Conservation (phyloP, 2,797 vertebrate species). For the Hypotaenidia okinawae region DNA sequence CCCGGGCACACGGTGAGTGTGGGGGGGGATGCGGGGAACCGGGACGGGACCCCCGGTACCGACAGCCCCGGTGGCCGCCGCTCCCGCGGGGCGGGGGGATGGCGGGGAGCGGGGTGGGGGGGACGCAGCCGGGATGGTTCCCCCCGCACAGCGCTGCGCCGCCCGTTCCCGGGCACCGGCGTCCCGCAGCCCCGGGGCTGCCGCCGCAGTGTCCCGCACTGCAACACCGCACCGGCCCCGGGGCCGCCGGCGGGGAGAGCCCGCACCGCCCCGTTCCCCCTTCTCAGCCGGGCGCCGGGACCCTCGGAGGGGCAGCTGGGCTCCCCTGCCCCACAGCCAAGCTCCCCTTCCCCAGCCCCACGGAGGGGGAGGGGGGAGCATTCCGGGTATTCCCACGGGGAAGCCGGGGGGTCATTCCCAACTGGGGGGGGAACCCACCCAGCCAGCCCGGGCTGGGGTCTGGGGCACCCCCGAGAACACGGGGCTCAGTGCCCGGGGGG, state of each 20-base stretch:
- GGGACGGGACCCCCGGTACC: neutral
- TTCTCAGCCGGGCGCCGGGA: neutral
- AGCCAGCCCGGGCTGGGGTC: neutral
- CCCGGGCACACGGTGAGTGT: neutral
- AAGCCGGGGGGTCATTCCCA: neutral
- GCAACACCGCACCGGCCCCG: constrained; percentile 20
- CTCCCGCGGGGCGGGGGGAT: neutral
- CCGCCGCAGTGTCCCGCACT: constrained; percentile 47
- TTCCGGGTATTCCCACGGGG: too few relatives aligned
- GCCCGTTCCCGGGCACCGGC: neutral
- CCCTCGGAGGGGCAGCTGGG: too few relatives aligned
- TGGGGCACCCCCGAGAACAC: neutral
- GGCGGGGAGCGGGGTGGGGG: too few relatives aligned
- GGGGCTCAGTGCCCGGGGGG: neutral
- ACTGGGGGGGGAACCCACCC: too few relatives aligned
- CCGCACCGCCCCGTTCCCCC: neutral
- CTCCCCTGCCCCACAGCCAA: neutral
- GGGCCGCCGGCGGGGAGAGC: neutral
- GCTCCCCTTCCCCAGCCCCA: neutral
- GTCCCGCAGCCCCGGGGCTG: constrained; percentile 18
- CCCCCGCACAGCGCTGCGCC: neutral
- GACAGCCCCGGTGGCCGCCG: neutral
- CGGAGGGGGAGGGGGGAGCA: too few relatives aligned
- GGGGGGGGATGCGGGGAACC: neutral
- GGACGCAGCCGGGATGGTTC: neutral